A percentile compares a stretch with the other conserved stretches of the same genome.
Evolutionary conservation across 2,113 vertebrate species (phyloP).

Genomic region (Boulengeromyrus knoepffleri): DNA sequence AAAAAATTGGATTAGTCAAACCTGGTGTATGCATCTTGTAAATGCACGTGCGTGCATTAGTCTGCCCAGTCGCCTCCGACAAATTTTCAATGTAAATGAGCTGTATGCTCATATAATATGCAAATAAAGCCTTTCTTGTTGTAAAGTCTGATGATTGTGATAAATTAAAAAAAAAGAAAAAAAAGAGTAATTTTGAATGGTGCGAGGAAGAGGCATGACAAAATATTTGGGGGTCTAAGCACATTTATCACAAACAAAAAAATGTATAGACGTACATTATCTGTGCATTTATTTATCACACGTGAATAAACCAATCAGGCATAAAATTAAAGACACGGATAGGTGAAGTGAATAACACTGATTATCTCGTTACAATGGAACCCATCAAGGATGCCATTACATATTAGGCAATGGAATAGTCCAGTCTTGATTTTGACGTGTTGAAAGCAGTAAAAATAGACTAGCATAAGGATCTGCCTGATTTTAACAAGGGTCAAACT

Average conservation of each 20-base stretch:
- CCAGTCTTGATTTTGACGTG: not conserved
- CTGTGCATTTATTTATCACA: not conserved
- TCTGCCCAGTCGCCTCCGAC: not conserved
- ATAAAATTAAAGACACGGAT: not conserved
- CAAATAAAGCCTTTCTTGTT: not conserved
- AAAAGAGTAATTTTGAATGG: not conserved
- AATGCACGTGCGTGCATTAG: not conserved
- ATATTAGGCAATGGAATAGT: not conserved
- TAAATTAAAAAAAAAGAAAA: too few relatives aligned
- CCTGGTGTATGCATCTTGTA: not conserved
- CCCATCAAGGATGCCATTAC: too few relatives aligned
- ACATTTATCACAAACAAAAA: not conserved
- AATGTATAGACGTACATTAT: not conserved
- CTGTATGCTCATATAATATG: not conserved
- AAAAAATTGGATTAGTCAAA: not conserved
- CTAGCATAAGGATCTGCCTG: not conserved
- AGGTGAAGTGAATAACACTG: not conserved
- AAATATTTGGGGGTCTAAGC: not conserved
- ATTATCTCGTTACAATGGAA: not conserved
- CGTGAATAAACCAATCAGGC: not conserved
- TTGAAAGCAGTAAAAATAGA: not conserved
- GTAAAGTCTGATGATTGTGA: not conserved
- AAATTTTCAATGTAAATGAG: not conserved
- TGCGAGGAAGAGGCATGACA: not conserved
- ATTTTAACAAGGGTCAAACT: not conserved